phyloP scores from a whole-genome alignment of 1,140 invertebrate species.

The Pseudomyrmex cubaensis region DNA sequence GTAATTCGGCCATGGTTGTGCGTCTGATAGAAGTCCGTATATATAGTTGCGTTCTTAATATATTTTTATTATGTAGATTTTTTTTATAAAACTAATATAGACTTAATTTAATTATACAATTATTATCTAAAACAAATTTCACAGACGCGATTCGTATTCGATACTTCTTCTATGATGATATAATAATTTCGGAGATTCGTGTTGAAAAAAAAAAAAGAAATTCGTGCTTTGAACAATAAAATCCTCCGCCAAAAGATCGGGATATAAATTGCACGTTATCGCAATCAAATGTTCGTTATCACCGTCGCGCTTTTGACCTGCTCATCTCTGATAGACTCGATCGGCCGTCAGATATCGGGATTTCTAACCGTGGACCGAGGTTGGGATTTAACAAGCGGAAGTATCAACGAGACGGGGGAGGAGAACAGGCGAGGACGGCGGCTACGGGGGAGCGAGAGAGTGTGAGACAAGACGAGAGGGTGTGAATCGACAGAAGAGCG shows the following conservation, averaged over 20 bases:
- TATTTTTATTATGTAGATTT: background rate
- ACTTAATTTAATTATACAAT: background rate
- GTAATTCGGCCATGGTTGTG: conserved; percentile 45
- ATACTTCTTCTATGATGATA: too few relatives aligned
- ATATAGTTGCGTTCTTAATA: background rate
- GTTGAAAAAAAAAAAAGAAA: background rate
- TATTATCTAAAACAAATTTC: background rate
- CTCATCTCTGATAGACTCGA: conserved; percentile 55
- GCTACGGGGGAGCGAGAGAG: conserved; percentile 71
- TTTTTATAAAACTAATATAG: background rate
- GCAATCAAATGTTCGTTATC: conserved; percentile 15
- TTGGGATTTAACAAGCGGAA: conserved; percentile 66
- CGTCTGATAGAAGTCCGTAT: conserved; percentile 3
- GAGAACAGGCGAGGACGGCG: conserved; percentile 67
- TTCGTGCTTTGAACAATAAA: background rate
- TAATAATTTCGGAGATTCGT: too few relatives aligned
- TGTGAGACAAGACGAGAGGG: conserved; percentile 69
- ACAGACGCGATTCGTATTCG: background rate
- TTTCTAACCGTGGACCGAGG: conserved; percentile 64
- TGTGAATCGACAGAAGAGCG: conserved; percentile 67
- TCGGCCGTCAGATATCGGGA: conserved; percentile 69
- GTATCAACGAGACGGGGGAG: conserved; percentile 58
- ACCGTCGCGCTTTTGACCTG: conserved; percentile 16
- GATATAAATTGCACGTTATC: conserved; percentile 7
- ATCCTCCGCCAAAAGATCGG: background rate